These are phyloP conservation scores for Xestia ashworthii DNA, from an alignment of 2,888 invertebrate species.

Conservation along the genomic window DNA sequence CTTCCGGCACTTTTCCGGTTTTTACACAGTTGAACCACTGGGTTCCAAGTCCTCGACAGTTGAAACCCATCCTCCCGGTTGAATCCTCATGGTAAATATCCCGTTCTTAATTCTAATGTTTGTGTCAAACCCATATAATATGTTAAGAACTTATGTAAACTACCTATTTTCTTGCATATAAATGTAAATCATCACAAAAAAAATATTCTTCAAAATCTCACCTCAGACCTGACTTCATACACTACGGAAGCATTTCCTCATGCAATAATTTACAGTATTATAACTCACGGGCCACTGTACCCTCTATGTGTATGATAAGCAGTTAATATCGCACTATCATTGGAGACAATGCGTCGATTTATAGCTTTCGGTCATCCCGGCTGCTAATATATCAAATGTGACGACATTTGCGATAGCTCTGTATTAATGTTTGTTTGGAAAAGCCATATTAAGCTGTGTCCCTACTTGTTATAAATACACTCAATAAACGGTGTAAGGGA, in stretches of 20 bases:
- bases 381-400: conserved; percentile 38
- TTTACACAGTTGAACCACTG: no score
- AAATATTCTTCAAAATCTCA: no score
- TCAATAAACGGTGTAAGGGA: neutral
- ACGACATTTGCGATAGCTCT: conserved; percentile 27
- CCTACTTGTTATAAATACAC: neutral
- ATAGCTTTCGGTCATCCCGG: conserved; percentile 43
- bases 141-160: no score
- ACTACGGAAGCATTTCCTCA: neutral
- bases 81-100: no score
- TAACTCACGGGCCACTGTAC: conserved; percentile 8
- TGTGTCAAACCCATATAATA: no score
- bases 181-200: no score
- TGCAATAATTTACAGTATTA: neutral
- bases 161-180: no score
- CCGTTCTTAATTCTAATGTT: no score
- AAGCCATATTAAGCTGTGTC: neutral
- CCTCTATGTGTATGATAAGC: conserved; percentile 23
- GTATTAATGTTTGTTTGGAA: conserved; percentile 36
- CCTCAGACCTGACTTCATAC: neutral
- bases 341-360: conserved; percentile 48
- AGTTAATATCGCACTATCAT: conserved; percentile 11
- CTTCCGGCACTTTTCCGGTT: no score
- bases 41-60: no score
- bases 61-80: no score